Percentiles rank a stretch among this genome's conserved stretches.
Conservation (phyloP, 2,113 vertebrate species). For the Colaptes auratus region DNA sequence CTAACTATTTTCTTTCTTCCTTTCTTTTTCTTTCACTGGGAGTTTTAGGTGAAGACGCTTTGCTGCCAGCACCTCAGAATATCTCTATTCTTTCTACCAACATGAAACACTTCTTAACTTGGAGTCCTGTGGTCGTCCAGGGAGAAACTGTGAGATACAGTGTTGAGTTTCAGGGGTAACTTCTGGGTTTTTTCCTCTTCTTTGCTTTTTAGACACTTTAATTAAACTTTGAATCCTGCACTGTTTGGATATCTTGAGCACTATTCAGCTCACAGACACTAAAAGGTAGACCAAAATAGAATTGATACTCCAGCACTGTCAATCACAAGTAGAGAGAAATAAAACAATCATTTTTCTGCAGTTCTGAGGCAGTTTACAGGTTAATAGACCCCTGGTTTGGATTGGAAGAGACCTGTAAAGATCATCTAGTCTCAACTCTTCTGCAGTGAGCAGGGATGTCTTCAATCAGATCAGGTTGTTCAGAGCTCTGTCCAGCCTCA, state of each 20-base stretch:
- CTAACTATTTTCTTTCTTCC: background rate
- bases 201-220: background rate
- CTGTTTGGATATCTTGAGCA: background rate
- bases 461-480: too few relatives aligned
- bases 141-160: conserved; percentile 71
- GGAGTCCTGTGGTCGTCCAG: conserved; percentile 68
- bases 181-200: background rate
- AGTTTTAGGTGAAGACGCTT: conserved; percentile 32
- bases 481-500: too few relatives aligned
- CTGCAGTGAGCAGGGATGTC: too few relatives aligned
- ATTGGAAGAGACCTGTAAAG: too few relatives aligned
- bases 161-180: conserved; percentile 81
- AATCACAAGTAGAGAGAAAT: background rate
- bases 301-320: background rate
- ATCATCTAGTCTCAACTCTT: too few relatives aligned
- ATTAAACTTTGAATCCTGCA: background rate
- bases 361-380: background rate
- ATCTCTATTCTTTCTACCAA: conserved; percentile 77
- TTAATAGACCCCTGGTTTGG: background rate
- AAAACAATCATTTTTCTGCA: background rate
- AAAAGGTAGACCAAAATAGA: background rate
- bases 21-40: background rate
- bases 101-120: conserved; percentile 79
- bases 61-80: conserved; percentile 73
- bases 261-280: background rate